Conservation (phyloP, 2,113 vertebrate genomes). For the Ceyx margarethae region DNA sequence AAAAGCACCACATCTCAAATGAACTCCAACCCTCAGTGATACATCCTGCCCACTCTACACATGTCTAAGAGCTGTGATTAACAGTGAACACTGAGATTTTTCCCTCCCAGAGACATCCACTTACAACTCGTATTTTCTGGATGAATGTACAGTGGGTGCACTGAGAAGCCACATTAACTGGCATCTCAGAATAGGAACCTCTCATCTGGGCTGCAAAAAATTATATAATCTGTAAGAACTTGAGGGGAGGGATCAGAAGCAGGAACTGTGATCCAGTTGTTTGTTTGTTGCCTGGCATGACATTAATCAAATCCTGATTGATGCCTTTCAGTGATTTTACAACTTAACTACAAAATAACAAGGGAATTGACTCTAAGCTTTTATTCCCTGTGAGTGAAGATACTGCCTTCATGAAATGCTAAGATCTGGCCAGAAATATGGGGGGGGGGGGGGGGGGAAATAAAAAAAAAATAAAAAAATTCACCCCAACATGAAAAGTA, state of each 20-base stretch:
- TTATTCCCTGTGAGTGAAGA: background rate
- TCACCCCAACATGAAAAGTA: background rate
- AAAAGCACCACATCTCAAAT: background rate
- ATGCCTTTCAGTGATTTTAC: background rate
- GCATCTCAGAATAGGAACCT: background rate
- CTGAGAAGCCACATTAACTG: background rate
- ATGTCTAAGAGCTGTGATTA: background rate
- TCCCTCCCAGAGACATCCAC: constrained; percentile 1
- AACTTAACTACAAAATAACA: constrained; percentile 12
- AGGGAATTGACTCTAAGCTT: constrained; percentile 19
- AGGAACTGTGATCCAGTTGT: background rate
- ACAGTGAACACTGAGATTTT: background rate
- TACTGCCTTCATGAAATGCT: background rate
- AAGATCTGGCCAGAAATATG: background rate
- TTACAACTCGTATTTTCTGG: background rate
- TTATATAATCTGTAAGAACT: background rate
- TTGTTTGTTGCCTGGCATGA: background rate
- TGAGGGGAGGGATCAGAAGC: background rate
- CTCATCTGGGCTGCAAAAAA: background rate
- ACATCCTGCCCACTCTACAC: background rate
- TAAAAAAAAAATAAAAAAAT: background rate
- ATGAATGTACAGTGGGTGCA: background rate
- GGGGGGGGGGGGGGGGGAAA: no score
- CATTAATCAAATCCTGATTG: background rate
- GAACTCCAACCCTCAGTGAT: background rate